Base-by-base conservation (phyloP, 2,888 invertebrate genomes). In the Hirtodrosophila confusa region DNA sequence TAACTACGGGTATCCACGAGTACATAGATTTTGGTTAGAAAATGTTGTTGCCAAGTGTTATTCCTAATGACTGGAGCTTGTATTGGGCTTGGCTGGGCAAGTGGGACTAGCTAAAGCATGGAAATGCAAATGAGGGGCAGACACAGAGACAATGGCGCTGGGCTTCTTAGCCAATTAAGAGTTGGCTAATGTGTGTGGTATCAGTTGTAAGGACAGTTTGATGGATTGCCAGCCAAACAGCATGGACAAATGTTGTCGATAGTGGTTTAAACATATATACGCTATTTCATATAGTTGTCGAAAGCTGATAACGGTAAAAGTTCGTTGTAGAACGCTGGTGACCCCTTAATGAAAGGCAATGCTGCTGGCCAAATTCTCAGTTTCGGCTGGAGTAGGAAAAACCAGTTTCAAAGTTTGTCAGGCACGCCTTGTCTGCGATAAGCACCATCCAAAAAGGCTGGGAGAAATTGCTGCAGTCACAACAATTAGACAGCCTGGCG, bases 391-490 rank as follows among this genome's bases (percentile, higher is more conserved):
- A 43, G 23, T 11, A 11, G 35, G 41, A 39, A 11, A 76, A 80
- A 78, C 80, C 68, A 64, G 83, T 80, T 82, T 54, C 24, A n/a
- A 31, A 11, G 47, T 40, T 58, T 35, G 27, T 12, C 37, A 39
- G 53, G 47, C 47, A 29, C 60, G 39, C 40, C 65, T 60, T 33
- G 33, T 24, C 50, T 48, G 44, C 23, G 43, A 24, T 48, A 51
- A 45, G 12, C 60, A 33, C 41, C 48, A 41, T 39, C 71, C 78
- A 24, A 74, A 83, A 80, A 69, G 78, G 78, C 78, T 63, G 64
- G 64, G 71, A 71, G 80, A 82, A 83, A 83, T 76, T 80, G 77
- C 66, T 58, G 44, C 58, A 80, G 75, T 78, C 80, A 74, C 75
- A 80, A 80, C 80, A 80, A 80, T 80, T 76, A 83, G 80, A 78